phyloP scores from a whole-genome alignment of 2,113 vertebrate genomes.

The Zosterops borbonicus region DNA sequence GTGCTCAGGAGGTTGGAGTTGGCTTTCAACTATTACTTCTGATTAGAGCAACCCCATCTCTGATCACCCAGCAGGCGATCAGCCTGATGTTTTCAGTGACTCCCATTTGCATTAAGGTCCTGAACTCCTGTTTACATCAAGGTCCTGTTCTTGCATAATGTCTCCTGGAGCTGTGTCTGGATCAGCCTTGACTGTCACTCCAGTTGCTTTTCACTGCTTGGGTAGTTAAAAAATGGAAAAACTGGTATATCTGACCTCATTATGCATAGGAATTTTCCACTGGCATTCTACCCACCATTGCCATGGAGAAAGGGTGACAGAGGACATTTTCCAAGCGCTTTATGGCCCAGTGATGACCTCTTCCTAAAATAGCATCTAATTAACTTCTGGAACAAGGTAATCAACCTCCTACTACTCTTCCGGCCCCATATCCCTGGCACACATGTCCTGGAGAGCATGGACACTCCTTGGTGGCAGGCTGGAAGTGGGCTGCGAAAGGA shows the following conservation, averaged over 20 bases:
- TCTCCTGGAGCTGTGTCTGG: background rate
- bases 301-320: background rate
- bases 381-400: background rate
- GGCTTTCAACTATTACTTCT: background rate
- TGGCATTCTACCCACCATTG: background rate
- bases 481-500: background rate
- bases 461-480: background rate
- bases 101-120: background rate
- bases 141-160: background rate
- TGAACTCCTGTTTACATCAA: background rate
- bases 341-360: background rate
- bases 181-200: background rate
- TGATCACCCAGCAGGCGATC: background rate
- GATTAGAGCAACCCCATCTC: background rate
- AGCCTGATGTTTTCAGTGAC: background rate
- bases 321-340: background rate
- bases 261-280: background rate
- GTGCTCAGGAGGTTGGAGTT: background rate
- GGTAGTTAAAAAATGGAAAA: background rate
- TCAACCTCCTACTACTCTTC: background rate
- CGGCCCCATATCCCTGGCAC: background rate
- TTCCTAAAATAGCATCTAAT: background rate
- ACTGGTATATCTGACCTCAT: background rate
- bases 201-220: background rate
- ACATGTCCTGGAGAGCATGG: rapidly evolving